Evolutionary conservation across 2,113 vertebrate genomes (phyloP), one percentile per base, ranked within the genome.

Genomic region (Calcarius ornatus): DNA sequence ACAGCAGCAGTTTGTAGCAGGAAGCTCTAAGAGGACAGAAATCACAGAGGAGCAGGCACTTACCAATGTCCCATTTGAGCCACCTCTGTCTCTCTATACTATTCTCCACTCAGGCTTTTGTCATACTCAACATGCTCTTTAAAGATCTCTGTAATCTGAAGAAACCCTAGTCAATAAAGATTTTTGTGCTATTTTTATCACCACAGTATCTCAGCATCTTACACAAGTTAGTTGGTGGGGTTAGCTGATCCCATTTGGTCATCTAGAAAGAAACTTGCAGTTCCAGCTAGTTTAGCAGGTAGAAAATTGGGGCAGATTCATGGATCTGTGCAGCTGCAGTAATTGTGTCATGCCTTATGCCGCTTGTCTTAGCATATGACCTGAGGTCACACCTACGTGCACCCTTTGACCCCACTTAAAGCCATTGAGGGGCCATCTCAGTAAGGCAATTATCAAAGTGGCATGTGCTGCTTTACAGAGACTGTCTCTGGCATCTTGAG

Each of bases 331-430:
- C 63, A 83, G 88, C 59, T 86, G 66, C 75, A 77, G 30, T 77
- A 73, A n/a, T 43, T 80, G 70, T 61, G 28, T 85, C 66, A 42
- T 88, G 59, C 47, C 60, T 81, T 35, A 47, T 92, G 66, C 54
- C 35, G 35, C 42, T 80, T 92, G 50, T 56, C 61, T 85, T 76
- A 60, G 22, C 0, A 0, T 72, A 30, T 90, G 61, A 85, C 53
- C 70, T 79, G 22, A 79, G 66, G 57, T 85, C 48, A 76, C 57
- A 76, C 23, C 40, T 87, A 38, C 0, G 5, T 75, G 57, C 35
- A 64, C 43, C 35, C 75, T 90, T 90, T 95, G 88, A 90, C 63
- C 18, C 33, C 68, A 47, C 69, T 92, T 86, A 83, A 88, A 92
- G 63, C 28, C 64, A 72, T 51, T 27, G 71, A 86, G 70, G 53